phyloP scores from a whole-genome alignment of 2,113 vertebrate genomes.

The Lophotis ruficrista region DNA sequence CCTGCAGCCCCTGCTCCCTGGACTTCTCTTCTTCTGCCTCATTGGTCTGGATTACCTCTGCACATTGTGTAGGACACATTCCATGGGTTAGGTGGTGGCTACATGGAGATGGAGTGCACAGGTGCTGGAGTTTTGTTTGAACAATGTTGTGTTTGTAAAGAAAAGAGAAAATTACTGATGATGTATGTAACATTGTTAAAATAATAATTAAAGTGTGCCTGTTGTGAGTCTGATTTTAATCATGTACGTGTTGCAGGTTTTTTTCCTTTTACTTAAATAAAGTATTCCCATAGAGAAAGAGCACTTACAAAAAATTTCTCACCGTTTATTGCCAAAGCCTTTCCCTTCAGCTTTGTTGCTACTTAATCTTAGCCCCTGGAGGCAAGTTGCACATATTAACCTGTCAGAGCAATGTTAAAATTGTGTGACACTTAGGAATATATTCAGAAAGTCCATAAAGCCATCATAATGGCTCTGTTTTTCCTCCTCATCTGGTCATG shows the following conservation, averaged over 20 bases:
- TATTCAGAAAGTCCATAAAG: constrained; percentile 55
- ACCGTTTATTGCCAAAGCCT: constrained; percentile 7
- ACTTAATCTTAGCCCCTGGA: constrained; percentile 23
- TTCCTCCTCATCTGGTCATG: constrained; percentile 22
- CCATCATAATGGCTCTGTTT: constrained; percentile 16
- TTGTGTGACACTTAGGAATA: constrained; percentile 23
- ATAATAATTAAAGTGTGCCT: neutral
- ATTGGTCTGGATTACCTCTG: neutral
- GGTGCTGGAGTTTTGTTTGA: neutral
- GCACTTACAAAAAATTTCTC: constrained; percentile 1
- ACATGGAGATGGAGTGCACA: neutral
- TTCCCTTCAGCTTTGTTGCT: constrained; percentile 29
- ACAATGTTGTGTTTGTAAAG: neutral
- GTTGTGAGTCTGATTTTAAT: neutral
- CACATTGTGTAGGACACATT: neutral
- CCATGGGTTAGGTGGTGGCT: neutral
- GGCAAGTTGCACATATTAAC: constrained; percentile 48
- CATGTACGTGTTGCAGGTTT: neutral
- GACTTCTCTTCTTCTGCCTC: neutral
- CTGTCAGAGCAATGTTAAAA: constrained; percentile 45
- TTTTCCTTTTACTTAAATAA: neutral
- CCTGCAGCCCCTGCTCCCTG: neutral
- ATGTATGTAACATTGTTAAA: neutral
- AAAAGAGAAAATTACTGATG: neutral
- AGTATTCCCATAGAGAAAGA: constrained; percentile 7